A percentile compares a stretch with the other conserved stretches of the same genome.
These are phyloP conservation scores for Sylvia atricapilla DNA, from an alignment of 2,113 vertebrate genomes.

Conservation along the genomic window DNA sequence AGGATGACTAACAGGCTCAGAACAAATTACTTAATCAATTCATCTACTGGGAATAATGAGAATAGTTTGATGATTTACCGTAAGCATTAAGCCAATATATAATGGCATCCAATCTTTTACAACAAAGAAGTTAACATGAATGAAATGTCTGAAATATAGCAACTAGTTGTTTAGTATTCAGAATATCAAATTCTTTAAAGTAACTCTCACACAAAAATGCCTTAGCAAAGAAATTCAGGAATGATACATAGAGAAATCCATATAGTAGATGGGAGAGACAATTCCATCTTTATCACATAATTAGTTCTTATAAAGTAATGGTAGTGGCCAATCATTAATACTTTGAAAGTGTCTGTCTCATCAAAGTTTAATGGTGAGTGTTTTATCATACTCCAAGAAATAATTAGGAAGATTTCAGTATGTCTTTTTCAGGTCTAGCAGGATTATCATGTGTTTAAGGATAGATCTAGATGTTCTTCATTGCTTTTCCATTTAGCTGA, in stretches of 20 bases:
- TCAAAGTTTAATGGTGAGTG: neutral
- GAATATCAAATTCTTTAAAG: neutral
- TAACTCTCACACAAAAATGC: neutral
- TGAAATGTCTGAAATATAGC: neutral
- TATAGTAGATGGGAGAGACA: neutral
- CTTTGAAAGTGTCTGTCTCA: neutral
- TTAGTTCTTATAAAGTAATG: constrained; percentile 21
- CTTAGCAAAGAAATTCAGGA: neutral
- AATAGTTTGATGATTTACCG: neutral
- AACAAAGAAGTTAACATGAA: neutral
- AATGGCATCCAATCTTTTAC: neutral
- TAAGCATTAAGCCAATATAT: neutral
- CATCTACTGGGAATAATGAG: neutral
- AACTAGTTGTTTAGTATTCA: neutral
- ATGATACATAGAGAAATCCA: neutral
- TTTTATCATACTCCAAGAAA: constrained; percentile 42
- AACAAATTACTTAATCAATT: constrained; percentile 21
- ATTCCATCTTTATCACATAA: neutral
- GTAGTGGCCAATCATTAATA: neutral
- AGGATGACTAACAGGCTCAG: neutral
- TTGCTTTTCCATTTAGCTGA: constrained; percentile 4
- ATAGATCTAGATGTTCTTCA: constrained; percentile 26
- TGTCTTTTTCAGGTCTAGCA: constrained; percentile 8
- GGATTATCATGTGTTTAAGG: neutral
- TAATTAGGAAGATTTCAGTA: constrained; percentile 36